These are phyloP conservation scores for Drosophila nigricruria DNA, from an alignment of 2,888 invertebrate genomes.

Conservation along the genomic window DNA sequence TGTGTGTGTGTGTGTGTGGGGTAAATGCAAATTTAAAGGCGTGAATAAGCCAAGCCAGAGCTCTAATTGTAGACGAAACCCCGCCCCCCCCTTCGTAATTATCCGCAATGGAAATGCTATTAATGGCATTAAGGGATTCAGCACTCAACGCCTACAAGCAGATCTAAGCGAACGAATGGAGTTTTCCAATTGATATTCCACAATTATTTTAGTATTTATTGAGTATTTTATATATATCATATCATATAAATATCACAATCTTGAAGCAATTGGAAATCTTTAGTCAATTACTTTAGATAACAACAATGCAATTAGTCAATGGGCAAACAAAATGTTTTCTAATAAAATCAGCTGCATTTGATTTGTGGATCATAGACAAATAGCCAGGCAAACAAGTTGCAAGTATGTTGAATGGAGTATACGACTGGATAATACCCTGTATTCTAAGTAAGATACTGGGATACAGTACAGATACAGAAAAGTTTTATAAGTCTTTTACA, in stretches of 20 bases:
- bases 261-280: not conserved
- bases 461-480: no score
- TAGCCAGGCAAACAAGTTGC: conserved; percentile 1
- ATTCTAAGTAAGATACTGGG: no score
- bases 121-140: conserved; percentile 82
- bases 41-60: conserved; percentile 73
- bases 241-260: not conserved
- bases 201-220: not conserved
- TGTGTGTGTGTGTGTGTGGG: conserved; percentile 16
- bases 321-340: conserved; percentile 45
- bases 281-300: conserved; percentile 29
- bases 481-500: no score
- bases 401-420: rapidly evolving
- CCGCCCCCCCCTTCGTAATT: conserved; percentile 72
- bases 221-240: not conserved
- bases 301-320: conserved; percentile 35
- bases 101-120: conserved; percentile 82
- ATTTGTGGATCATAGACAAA: conserved; percentile 37
- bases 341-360: conserved; percentile 48
- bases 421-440: conserved; percentile 25
- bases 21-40: conserved; percentile 81
- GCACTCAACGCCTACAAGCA: not conserved
- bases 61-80: conserved; percentile 73
- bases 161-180: not conserved
- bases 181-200: not conserved